Percentiles rank a stretch among this genome's conserved stretches.
Conservation (phyloP, 2,797 vertebrate genomes). For the Crax fasciolata region DNA sequence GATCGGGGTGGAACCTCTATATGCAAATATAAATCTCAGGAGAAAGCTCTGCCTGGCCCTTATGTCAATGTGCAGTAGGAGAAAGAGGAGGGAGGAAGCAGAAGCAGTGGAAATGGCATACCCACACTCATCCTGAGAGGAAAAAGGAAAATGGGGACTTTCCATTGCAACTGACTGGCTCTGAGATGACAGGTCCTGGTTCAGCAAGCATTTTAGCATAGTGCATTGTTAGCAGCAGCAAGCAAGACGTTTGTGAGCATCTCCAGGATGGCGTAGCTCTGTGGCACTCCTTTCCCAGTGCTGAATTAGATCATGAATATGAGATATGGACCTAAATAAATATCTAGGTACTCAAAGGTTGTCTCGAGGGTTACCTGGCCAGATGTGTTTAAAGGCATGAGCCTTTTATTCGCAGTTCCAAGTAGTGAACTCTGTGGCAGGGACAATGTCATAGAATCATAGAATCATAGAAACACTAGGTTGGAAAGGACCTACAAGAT, state of each 20-base stretch:
- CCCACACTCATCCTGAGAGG: fast-evolving
- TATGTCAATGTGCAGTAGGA: background rate
- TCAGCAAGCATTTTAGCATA: background rate
- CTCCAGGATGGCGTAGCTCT: background rate
- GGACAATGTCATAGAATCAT: background rate
- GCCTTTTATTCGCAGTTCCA: background rate
- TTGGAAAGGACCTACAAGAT: too few relatives aligned
- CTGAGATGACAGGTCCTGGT: background rate
- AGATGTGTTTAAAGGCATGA: background rate
- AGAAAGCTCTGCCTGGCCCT: background rate
- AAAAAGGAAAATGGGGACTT: background rate
- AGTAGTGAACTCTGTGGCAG: background rate
- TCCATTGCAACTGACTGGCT: background rate
- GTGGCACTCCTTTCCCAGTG: background rate
- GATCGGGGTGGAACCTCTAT: background rate
- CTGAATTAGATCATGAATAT: too few relatives aligned
- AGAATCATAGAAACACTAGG: too few relatives aligned
- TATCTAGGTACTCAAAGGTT: background rate
- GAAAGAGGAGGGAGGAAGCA: slow-evolving; percentile 3
- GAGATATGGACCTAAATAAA: background rate
- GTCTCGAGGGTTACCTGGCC: background rate
- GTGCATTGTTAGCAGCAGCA: background rate
- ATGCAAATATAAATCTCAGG: background rate
- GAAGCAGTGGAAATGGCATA: background rate
- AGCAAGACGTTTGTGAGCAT: fast-evolving